These are phyloP conservation scores for Odontesthes bonariensis DNA, from an alignment of 2,113 vertebrate species.

Conservation along the genomic window DNA sequence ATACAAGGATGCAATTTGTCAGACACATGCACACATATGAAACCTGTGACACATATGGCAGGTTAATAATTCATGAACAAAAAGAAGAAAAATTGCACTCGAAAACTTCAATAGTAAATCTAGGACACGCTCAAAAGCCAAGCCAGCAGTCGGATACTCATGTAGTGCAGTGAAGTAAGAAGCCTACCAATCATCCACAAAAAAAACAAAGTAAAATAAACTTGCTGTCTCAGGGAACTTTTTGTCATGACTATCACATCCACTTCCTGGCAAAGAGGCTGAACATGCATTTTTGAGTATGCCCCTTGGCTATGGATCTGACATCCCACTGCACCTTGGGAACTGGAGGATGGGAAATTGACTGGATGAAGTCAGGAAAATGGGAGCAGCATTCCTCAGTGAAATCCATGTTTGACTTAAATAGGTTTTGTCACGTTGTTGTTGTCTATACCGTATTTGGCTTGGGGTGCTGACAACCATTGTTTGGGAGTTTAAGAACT, in stretches of 20 bases:
- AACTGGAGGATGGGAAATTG: conserved; percentile 51
- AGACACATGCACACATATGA: not conserved
- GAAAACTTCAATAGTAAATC: conserved; percentile 49
- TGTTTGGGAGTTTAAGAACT: conserved; percentile 15
- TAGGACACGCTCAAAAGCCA: conserved; percentile 62
- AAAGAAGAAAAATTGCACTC: conserved; percentile 14
- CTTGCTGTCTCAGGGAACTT: conserved; percentile 73
- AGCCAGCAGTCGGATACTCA: conserved; percentile 55
- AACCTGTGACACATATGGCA: conserved; percentile 1
- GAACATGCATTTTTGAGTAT: conserved; percentile 77
- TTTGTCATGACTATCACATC: conserved; percentile 70
- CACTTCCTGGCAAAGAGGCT: conserved; percentile 69
- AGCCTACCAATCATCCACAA: conserved; percentile 61
- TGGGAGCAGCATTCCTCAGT: conserved; percentile 39
- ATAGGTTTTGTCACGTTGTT: conserved; percentile 67
- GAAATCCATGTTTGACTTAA: conserved; percentile 60
- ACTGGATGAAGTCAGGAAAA: conserved; percentile 58
- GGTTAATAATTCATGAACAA: conserved; percentile 41
- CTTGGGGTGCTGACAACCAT: conserved; percentile 48
- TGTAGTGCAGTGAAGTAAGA: conserved; percentile 47
- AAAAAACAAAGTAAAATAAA: conserved; percentile 71
- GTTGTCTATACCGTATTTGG: conserved; percentile 54
- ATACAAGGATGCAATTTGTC: not conserved
- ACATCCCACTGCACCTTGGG: conserved; percentile 70
- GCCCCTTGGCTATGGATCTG: conserved; percentile 70